Percentiles rank a stretch among this genome's conserved stretches.
Conservation (phyloP, 2,797 vertebrate species). For the Catamblyrhynchus diadema region DNA sequence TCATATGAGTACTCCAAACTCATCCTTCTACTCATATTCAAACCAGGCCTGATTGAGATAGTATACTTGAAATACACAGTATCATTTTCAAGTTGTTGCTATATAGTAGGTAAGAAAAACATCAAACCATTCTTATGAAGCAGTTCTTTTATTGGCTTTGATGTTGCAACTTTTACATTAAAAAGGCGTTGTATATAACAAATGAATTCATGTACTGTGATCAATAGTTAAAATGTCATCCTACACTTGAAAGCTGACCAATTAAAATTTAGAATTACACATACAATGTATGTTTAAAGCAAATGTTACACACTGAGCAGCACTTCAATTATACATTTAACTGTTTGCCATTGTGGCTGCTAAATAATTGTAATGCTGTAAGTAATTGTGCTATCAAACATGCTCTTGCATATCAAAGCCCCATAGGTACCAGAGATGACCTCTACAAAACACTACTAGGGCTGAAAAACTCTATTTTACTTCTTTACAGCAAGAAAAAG, state of each 20-base stretch:
- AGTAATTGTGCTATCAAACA: conserved; percentile 61
- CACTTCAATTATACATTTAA: conserved; percentile 54
- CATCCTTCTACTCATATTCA: conserved; percentile 67
- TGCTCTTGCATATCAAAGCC: conserved; percentile 48
- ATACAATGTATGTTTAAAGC: conserved; percentile 57
- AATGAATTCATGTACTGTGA: conserved; percentile 41
- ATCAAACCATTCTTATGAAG: conserved; percentile 71
- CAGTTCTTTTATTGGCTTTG: conserved; percentile 79
- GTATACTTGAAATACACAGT: neutral
- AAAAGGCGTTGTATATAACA: conserved; percentile 70
- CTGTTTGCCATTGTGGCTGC: conserved; percentile 37
- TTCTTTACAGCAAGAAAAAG: conserved; percentile 53
- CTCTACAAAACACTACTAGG: conserved; percentile 37
- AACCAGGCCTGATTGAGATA: conserved; percentile 77
- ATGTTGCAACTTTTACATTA: conserved; percentile 73
- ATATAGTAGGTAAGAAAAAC: conserved; percentile 70
- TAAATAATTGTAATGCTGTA: conserved; percentile 55
- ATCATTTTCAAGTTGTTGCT: neutral
- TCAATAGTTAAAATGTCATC: conserved; percentile 47
- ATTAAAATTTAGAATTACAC: conserved; percentile 56
- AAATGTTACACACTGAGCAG: conserved; percentile 60
- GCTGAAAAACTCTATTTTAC: conserved; percentile 28
- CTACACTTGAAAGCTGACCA: conserved; percentile 36
- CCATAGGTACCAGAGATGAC: conserved; percentile 18
- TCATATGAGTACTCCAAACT: conserved; percentile 42